These are phyloP conservation scores for Parus major DNA, from an alignment of 2,113 vertebrate genomes.

Conservation along the genomic window DNA sequence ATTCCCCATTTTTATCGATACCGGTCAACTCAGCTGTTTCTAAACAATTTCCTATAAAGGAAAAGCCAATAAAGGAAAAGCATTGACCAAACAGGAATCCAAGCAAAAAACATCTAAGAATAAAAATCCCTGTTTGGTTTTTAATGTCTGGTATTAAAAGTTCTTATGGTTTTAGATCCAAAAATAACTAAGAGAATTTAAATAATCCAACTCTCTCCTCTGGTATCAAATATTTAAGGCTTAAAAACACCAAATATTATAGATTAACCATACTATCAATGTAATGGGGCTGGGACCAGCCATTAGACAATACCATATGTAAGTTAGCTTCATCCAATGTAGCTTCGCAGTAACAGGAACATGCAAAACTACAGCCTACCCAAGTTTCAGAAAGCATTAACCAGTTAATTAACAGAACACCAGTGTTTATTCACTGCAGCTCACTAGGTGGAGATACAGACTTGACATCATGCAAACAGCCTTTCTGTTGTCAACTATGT, in stretches of 20 bases:
- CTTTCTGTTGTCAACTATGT: neutral
- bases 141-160: neutral
- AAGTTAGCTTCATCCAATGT: neutral
- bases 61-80: neutral
- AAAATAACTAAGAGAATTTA: neutral
- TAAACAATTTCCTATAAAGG: neutral
- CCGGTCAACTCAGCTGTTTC: neutral
- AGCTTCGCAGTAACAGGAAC: neutral
- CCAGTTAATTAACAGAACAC: neutral
- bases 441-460: neutral
- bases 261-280: neutral
- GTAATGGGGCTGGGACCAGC: neutral
- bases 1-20: neutral
- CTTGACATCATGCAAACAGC: neutral
- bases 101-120: neutral
- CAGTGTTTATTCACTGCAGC: neutral
- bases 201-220: neutral
- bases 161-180: neutral
- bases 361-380: neutral
- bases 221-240: neutral
- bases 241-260: neutral
- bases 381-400: neutral
- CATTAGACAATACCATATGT: neutral
- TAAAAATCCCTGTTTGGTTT: neutral
- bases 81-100: neutral